These are phyloP conservation scores for Sepioteuthis lessoniana DNA, from an alignment of 2,888 invertebrate species.

Conservation along the genomic window DNA sequence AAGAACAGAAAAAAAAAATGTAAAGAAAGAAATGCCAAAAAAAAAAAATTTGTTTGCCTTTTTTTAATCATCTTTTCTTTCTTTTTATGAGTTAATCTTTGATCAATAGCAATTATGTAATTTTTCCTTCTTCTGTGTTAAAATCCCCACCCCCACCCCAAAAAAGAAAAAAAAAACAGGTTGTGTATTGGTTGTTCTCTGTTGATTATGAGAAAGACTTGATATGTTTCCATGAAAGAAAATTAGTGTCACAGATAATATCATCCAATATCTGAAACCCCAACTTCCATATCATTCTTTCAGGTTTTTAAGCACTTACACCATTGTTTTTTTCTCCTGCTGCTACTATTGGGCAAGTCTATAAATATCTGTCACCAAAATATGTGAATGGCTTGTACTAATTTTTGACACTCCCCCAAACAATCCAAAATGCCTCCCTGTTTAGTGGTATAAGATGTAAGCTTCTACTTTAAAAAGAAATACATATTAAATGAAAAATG, in stretches of 20 bases:
- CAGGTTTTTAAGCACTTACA: background rate
- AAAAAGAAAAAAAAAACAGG: background rate
- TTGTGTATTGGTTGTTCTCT: background rate
- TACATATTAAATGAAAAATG: too few species aligned
- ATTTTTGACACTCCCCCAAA: too few species aligned
- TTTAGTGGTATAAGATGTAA: too few species aligned
- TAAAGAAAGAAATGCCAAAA: background rate
- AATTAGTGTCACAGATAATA: background rate
- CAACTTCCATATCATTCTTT: background rate
- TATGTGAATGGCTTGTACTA: too few species aligned
- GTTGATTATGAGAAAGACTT: background rate
- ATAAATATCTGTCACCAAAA: too few species aligned
- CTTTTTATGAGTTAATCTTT: background rate
- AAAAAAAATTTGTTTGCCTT: background rate
- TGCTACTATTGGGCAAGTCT: too few species aligned
- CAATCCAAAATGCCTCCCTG: too few species aligned
- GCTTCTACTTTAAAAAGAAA: too few species aligned
- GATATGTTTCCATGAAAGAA: background rate
- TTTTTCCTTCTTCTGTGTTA: background rate
- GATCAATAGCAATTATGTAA: background rate
- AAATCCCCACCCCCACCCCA: too few species aligned
- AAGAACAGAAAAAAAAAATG: background rate
- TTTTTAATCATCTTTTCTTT: background rate
- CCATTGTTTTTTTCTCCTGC: too few species aligned
- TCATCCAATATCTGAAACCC: background rate